Evolutionary conservation across 2,888 invertebrate species (phyloP), one percentile per base, ranked within the genome.

Genomic region (Himalopsyche tibetana): DNA sequence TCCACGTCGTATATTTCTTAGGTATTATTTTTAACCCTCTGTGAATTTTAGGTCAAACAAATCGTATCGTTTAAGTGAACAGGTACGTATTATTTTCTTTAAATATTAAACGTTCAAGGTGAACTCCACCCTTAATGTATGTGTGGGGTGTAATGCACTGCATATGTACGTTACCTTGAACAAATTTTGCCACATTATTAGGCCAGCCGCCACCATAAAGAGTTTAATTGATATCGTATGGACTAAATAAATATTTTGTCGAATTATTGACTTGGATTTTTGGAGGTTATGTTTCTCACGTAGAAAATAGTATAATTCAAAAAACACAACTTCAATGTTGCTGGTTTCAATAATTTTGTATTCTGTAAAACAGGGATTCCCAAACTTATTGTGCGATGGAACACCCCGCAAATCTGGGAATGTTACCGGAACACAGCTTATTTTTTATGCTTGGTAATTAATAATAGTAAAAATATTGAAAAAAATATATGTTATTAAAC

Each of bases 91-190:
- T 63, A 63, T 19, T 63, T 63, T 63, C 63, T 63, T 63, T 63
- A n/a, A 19, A 63, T 63, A 63, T 63, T 63, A 63, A 63, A 63
- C 63, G 63, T 63, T 63, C 63, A 63, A 63, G 63, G 63, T 63
- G 28, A 63, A 19, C 19, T 19, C 28, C 63, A 63, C 63, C 63
- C 28, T 15, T 51, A 15, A 15, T 15, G 15, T 51, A 51, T 15
- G 15, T 15, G n/a, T 2, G 6, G 28, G 63, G 63, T 63, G n/a
- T 63, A 63, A 63, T 63, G 63, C 63, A 63, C 63, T 28, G 63
- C 63, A 28, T 19, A 63, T 5, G 28, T 63, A 19, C 15, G 19
- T 63, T 63, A 63, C 63, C 63, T 63, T 63, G 63, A 63, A 63
- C 28, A 63, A 63, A 19, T 19, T 19, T 51, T 5, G 63, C 19